These are phyloP conservation scores for Imbricaverruca yamaguchii DNA, from an alignment of 2,888 invertebrate species.

Conservation along the genomic window DNA sequence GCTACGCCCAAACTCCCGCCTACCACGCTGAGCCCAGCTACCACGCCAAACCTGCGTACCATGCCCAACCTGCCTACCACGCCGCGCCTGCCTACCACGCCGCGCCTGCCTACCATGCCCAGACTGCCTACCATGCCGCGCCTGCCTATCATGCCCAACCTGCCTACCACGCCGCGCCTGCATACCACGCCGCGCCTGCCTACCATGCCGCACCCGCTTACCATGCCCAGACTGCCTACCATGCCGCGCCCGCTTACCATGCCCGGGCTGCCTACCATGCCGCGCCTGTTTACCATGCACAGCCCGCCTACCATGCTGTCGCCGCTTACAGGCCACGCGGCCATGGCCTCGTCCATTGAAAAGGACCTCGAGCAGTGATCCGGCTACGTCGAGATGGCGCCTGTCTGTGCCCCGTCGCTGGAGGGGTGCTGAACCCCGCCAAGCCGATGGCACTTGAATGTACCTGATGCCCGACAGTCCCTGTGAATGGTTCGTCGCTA, in stretches of 20 bases:
- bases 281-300: background rate
- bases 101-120: background rate
- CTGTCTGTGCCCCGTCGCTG: too few species aligned
- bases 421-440: too few species aligned
- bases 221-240: background rate
- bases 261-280: background rate
- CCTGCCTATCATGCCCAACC: background rate
- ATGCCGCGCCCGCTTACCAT: background rate
- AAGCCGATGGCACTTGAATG: too few species aligned
- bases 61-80: background rate
- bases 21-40: background rate
- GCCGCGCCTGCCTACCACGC: background rate
- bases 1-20: background rate
- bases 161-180: background rate
- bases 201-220: too few species aligned
- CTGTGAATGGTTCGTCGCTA: too few species aligned
- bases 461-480: too few species aligned
- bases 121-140: background rate
- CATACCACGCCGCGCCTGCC: background rate
- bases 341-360: too few species aligned
- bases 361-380: too few species aligned
- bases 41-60: background rate
- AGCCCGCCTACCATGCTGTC: too few species aligned
- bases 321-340: too few species aligned
- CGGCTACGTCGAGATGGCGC: too few species aligned